phyloP scores from a whole-genome alignment of 2,888 invertebrate species.

The Torymus tubicola region DNA sequence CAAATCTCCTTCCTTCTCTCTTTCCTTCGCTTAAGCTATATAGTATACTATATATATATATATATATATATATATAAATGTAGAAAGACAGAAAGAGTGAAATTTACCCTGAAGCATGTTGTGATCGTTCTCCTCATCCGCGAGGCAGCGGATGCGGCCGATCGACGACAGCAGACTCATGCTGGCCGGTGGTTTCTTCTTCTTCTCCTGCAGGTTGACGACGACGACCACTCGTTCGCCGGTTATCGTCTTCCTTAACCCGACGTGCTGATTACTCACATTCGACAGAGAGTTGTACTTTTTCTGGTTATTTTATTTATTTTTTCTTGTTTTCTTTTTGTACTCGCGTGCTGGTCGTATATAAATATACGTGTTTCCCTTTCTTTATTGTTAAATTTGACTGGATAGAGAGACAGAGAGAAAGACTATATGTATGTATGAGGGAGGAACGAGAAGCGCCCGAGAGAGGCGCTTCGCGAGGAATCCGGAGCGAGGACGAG shows the following conservation, averaged over 20 bases:
- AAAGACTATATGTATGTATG: too few relatives aligned
- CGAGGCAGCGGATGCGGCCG: constrained; percentile 68
- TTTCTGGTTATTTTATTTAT: background rate
- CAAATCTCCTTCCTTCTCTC: background rate
- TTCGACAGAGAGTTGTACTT: background rate
- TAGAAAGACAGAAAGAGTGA: constrained; percentile 47
- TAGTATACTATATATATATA: background rate
- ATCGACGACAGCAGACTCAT: constrained; percentile 73
- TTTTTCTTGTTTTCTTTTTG: too few relatives aligned
- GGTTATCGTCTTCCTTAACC: background rate
- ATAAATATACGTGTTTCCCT: too few relatives aligned
- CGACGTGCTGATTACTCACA: background rate
- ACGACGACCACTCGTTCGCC: background rate
- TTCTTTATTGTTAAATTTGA: too few relatives aligned
- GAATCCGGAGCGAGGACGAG: constrained; percentile 41
- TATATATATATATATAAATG: background rate
- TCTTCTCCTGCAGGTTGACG: too few relatives aligned
- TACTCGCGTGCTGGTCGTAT: too few relatives aligned
- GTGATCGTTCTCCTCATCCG: constrained; percentile 74
- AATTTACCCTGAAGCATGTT: constrained; percentile 76
- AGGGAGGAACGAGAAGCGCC: too few relatives aligned
- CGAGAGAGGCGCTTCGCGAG: background rate
- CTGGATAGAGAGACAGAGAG: too few relatives aligned
- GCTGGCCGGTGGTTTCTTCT: constrained; percentile 26
- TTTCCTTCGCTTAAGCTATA: background rate